Percentiles rank a stretch among this genome's conserved stretches.
phyloP scores from a whole-genome alignment of 2,797 vertebrate species.

The Tragelaphus eurycerus region DNA sequence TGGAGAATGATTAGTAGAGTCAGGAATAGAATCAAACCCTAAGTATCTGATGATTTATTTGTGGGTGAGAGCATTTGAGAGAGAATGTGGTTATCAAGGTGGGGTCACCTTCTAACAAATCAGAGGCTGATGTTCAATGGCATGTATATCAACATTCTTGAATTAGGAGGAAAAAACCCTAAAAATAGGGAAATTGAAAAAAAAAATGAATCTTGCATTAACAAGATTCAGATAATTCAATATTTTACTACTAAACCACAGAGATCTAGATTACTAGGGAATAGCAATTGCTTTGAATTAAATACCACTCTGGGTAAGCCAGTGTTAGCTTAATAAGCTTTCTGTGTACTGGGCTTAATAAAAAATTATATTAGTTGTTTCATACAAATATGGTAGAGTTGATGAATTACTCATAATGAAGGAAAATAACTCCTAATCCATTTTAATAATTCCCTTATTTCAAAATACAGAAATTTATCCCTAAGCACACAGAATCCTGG shows the following conservation, averaged over 20 bases:
- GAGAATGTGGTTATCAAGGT: background rate
- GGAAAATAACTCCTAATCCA: constrained; percentile 40
- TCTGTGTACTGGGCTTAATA: constrained; percentile 60
- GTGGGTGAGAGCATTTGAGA: background rate
- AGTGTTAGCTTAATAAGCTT: constrained; percentile 48
- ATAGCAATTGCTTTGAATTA: constrained; percentile 58
- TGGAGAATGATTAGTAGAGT: background rate
- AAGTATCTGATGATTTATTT: background rate
- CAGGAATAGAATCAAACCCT: background rate
- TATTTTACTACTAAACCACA: constrained; percentile 46
- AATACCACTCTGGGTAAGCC: constrained; percentile 48
- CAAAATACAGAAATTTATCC: constrained; percentile 54
- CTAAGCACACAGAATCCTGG: constrained; percentile 29
- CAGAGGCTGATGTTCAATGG: background rate
- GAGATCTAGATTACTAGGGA: constrained; percentile 62
- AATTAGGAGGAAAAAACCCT: background rate
- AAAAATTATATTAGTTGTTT: constrained; percentile 61
- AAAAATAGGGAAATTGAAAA: background rate
- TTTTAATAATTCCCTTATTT: constrained; percentile 55
- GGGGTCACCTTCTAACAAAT: background rate
- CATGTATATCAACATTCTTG: background rate
- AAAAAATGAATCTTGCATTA: background rate
- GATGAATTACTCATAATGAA: constrained; percentile 68
- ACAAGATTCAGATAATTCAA: constrained; percentile 54
- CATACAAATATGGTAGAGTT: constrained; percentile 61